A percentile compares a stretch with the other conserved stretches of the same genome.
Conservation (phyloP, 2,113 vertebrate species). For the Melanostigma gelatinosum region DNA sequence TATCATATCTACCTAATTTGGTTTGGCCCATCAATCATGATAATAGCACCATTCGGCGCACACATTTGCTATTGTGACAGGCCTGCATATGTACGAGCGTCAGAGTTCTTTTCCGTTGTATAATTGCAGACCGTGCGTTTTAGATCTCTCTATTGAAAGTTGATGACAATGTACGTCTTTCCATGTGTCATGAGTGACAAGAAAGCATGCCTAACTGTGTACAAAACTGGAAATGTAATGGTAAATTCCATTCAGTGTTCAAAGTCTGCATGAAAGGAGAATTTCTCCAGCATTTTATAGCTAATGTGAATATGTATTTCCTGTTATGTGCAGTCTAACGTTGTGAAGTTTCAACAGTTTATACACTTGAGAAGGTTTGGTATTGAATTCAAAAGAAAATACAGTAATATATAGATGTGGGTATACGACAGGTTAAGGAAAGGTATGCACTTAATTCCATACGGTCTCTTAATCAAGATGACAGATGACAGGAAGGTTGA, state of each 20-base stretch:
- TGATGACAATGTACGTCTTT: constrained; percentile 42
- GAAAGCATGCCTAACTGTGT: constrained; percentile 20
- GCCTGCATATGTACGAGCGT: constrained; percentile 45
- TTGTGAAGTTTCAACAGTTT: constrained; percentile 2
- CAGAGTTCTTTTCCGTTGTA: constrained; percentile 57
- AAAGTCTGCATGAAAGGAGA: constrained; percentile 12
- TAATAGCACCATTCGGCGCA: constrained; percentile 58
- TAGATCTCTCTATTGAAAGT: constrained; percentile 42
- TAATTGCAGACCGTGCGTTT: constrained; percentile 54
- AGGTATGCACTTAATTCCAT: constrained; percentile 54
- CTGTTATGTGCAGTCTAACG: background rate
- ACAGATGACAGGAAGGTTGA: constrained; percentile 75
- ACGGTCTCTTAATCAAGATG: constrained; percentile 69
- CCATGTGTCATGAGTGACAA: constrained; percentile 55
- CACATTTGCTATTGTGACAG: constrained; percentile 58
- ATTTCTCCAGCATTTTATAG: constrained; percentile 21
- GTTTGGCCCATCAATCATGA: constrained; percentile 68
- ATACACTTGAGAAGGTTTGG: background rate
- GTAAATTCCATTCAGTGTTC: background rate
- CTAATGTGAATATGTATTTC: constrained; percentile 12
- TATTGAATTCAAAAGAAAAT: constrained; percentile 12
- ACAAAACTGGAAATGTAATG: constrained; percentile 10
- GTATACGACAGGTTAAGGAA: constrained; percentile 20
- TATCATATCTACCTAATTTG: constrained; percentile 74
- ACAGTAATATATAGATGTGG: background rate